Evolutionary conservation across 2,888 invertebrate genomes (phyloP).

Genomic region (Brachypalpus laphriformis): DNA sequence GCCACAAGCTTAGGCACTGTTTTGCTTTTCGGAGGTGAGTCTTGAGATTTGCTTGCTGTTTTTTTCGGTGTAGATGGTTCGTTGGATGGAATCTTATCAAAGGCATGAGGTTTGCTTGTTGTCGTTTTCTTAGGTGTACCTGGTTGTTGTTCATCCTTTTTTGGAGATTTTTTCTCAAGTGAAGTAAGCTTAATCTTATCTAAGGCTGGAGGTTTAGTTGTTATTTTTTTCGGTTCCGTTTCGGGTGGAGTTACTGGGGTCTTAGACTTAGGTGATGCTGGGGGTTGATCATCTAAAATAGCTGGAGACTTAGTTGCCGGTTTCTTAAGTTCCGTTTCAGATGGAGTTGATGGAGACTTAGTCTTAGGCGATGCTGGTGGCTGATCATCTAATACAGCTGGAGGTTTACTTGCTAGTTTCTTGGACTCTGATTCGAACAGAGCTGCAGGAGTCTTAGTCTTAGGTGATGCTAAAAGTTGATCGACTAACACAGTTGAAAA

Average conservation of each 20-base stretch:
- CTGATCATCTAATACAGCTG: neutral
- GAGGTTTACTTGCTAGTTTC: neutral
- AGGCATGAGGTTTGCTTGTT: slow-evolving; percentile 8
- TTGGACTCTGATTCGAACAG: too few relatives aligned
- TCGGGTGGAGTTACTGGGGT: neutral
- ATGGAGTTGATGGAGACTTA: neutral
- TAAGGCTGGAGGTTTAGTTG: neutral
- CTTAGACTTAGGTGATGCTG: neutral
- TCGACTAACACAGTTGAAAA: neutral
- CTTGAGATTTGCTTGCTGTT: slow-evolving; percentile 73
- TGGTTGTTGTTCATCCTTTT: neutral
- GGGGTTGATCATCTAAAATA: neutral
- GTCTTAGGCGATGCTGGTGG: neutral
- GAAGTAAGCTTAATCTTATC: neutral
- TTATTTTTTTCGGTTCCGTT: neutral
- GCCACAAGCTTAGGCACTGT: slow-evolving; percentile 64
- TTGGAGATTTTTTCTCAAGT: neutral
- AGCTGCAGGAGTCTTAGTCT: neutral
- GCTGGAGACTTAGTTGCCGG: neutral
- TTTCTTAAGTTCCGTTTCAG: neutral
- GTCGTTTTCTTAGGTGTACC: neutral
- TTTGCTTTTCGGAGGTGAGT: slow-evolving; percentile 56
- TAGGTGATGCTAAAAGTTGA: too few relatives aligned
- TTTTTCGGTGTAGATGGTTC: slow-evolving; percentile 18
- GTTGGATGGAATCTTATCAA: slow-evolving; percentile 9